Evolutionary conservation across 2,888 invertebrate species (phyloP), one percentile per base, ranked within the genome.

Genomic region (Xestia xanthographa): DNA sequence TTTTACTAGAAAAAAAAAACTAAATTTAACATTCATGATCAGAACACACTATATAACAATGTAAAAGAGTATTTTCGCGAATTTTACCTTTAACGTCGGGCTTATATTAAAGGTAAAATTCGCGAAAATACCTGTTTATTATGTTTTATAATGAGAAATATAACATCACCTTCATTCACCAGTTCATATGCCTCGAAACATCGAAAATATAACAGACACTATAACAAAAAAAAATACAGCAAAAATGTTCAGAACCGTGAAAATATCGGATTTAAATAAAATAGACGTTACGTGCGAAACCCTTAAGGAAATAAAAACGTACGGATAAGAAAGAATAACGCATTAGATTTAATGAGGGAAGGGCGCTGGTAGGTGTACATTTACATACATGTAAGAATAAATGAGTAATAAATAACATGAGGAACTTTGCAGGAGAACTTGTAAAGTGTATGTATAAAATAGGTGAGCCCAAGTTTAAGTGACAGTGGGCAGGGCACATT

Each of bases 311-410:
- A 66, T 26, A 58, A 66, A 66, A 43, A 62, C 38, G 14, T 60
- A 45, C 9, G 70, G 34, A 72, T 38, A 45, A 66, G 68, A 66
- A 81, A 43, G 60, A 63, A 41, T 38, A 53, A 34, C 62, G 34
- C 65, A 53, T 80, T 71, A 53, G n/a, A 71, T 82, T 77, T 71
- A 77, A 80, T 82, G 82, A 82, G 20, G 48, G 60, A 56, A 66
- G 11, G 3, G 26, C 22, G 29, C 26, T 11, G 11, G 4, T 62
- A 53, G 9, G 20, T 41, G 8, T 38, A 48, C 26, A 6, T 62
- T 45, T 26, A 41, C n/a, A 14, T 34, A 29, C 45, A 63, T 43
- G 50, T 60, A 26, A 34, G 14, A 69, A 76, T 70, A 76, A 66
- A 66, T 76, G 69, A 66, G 76, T 43, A 56, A 66, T 26, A 60